phyloP scores from a whole-genome alignment of 2,113 vertebrate genomes.

The Mellivora capensis region DNA sequence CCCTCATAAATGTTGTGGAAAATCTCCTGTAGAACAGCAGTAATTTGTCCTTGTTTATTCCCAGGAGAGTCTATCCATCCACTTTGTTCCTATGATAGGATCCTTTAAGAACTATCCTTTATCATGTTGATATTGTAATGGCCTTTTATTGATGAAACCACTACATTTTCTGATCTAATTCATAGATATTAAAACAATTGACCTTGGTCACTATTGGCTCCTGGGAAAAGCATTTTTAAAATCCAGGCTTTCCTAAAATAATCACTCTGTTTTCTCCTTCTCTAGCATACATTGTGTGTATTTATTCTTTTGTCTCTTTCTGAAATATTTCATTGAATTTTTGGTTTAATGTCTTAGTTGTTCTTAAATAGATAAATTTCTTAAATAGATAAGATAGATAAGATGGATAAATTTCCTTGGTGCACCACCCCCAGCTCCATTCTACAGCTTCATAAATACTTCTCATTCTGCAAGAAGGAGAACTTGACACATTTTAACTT shows the following conservation, averaged over 20 bases:
- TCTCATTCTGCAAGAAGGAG: not conserved
- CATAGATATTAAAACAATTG: not conserved
- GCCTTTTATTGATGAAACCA: not conserved
- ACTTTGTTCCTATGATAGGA: not conserved
- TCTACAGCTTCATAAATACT: not conserved
- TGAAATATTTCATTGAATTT: not conserved
- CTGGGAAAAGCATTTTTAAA: not conserved
- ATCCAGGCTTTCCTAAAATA: not conserved
- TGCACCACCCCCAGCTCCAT: fast-evolving
- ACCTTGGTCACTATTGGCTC: not conserved
- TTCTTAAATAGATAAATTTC: not conserved
- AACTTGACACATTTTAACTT: not conserved
- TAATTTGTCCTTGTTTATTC: constrained; percentile 41
- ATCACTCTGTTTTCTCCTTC: not conserved
- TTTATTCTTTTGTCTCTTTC: not conserved
- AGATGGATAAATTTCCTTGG: not conserved
- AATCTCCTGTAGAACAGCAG: constrained; percentile 33
- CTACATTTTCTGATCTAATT: not conserved
- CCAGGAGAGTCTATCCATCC: not conserved
- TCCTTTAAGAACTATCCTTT: not conserved
- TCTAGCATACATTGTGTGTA: not conserved
- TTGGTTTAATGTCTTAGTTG: not conserved
- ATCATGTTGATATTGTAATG: not conserved
- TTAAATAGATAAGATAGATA: not conserved
- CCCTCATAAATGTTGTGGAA: constrained; percentile 53